A percentile compares a stretch with the other conserved stretches of the same genome.
Evolutionary conservation across 2,888 invertebrate genomes (phyloP).

Genomic region (Chymomyza procnemis): DNA sequence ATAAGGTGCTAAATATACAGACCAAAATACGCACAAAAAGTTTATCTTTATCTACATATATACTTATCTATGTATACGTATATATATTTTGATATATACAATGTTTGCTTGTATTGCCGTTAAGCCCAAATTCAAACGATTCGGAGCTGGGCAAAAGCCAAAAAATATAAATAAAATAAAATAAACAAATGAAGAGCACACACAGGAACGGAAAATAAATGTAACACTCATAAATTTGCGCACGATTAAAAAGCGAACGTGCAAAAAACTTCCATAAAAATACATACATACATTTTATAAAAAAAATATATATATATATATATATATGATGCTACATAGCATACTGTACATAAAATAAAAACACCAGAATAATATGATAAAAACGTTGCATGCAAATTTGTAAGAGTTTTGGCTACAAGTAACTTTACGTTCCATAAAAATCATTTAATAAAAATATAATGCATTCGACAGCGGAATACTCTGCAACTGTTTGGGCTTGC

Average conservation of each 20-base stretch:
- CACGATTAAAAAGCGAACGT: conserved; percentile 49
- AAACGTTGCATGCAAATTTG: conserved; percentile 4
- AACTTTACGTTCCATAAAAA: conserved; percentile 31
- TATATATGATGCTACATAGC: not conserved
- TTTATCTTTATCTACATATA: conserved; percentile 13
- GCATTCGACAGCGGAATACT: too few relatives aligned
- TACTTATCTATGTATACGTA: conserved; percentile 8
- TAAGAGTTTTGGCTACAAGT: conserved; percentile 2
- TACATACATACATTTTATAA: not conserved
- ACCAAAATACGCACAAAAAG: not conserved
- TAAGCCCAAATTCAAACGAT: conserved; percentile 38
- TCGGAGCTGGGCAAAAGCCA: conserved; percentile 20
- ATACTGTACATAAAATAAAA: not conserved
- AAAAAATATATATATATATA: conserved; percentile 6
- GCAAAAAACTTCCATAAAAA: conserved; percentile 34
- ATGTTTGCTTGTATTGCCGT: conserved; percentile 1
- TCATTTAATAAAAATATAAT: conserved; percentile 12
- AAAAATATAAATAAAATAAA: conserved; percentile 8
- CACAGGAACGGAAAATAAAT: not conserved
- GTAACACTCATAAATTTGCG: conserved; percentile 53
- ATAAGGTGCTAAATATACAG: conserved; percentile 50
- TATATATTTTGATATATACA: conserved; percentile 16
- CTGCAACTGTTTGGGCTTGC: too few relatives aligned
- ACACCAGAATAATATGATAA: not conserved
- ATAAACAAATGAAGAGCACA: not conserved